Conservation (phyloP, 1,140 invertebrate species). For the Stratiolaelaps scimitus region DNA sequence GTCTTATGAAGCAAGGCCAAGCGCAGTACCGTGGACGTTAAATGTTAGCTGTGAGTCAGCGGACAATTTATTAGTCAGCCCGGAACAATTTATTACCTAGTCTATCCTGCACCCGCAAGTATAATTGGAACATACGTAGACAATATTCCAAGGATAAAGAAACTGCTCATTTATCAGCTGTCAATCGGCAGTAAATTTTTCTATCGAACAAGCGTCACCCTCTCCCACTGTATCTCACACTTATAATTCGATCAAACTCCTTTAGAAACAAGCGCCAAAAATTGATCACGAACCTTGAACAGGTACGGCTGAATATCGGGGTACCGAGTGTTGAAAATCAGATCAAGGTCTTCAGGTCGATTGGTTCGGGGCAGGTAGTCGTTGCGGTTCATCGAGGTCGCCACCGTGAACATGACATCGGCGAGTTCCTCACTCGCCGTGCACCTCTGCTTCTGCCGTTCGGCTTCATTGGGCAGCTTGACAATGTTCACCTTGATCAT, state of each 20-base stretch:
- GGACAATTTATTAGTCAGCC: no score
- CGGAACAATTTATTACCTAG: background rate
- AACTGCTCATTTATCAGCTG: no score
- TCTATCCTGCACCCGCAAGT: no score
- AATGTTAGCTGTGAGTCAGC: no score
- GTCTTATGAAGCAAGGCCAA: no score
- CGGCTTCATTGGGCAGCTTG: conserved; percentile 61
- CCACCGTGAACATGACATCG: conserved; percentile 83
- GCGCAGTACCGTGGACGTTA: no score
- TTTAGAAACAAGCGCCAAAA: no score
- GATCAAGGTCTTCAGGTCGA: conserved; percentile 72
- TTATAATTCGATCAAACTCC: no score
- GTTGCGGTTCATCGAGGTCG: conserved; percentile 83
- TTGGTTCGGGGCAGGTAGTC: conserved; percentile 93
- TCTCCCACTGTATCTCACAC: no score
- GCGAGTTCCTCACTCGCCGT: conserved; percentile 77
- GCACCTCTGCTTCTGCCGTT: conserved; percentile 70
- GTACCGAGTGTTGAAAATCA: conserved; percentile 84
- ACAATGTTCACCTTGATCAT: conserved; percentile 77
- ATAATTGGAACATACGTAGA: background rate
- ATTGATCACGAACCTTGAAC: conserved; percentile 73
- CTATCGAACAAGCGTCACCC: no score
- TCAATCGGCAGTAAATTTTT: no score
- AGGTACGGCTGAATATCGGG: conserved; percentile 87
- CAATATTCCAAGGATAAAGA: background rate